Evolutionary conservation across 1,140 invertebrate species (phyloP), one percentile per base, ranked within the genome.

Genomic region (Penaeus chinensis): DNA sequence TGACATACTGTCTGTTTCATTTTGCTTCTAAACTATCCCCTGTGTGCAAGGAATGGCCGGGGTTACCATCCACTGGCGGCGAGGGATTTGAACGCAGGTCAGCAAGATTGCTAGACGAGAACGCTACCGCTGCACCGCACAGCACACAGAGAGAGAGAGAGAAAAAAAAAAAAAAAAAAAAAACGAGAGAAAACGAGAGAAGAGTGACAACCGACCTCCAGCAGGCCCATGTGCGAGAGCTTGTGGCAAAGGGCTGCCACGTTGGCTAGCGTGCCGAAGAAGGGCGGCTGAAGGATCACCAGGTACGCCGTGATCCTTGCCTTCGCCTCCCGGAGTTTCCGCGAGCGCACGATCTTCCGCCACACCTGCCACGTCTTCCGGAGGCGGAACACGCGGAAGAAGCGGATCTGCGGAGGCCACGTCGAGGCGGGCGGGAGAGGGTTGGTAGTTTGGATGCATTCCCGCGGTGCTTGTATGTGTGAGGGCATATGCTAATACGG

Each of bases 341-440:
- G 71, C 13, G 74, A 82, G 19, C 86, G 54, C 13, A 87, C 86
- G 37, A 80, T 87, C 24, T 71, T 69, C 24, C 86, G 60, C 86
- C 86, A 87, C 60, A 87, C 86, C 60, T 87, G 86, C 86, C 86
- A 87, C 32, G 86, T 87, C 71, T 87, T 87, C n/a, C 71, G 69
- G 10, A 87, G 19, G 20, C 86, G 86, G 37, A 82, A 87, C 71
- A 82, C 81, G 16, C 86, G 80, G 61, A 87, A 87, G 81, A 87
- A 87, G 13, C 86, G 79, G 32, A 87, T 87, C 86, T 87, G 27
- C 66, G 71, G 20, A 22, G 62, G 37, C 37, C 24, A n/a, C 22
- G 32, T 8, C 63, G 60, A 60, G 47, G 24, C 0, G 3, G 20
- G 11, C 7, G 54, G 24, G 3, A 8, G 20, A 8, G 20, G 11